Conservation (phyloP, 2,888 invertebrate species). For the Ypsolopha sequella region DNA sequence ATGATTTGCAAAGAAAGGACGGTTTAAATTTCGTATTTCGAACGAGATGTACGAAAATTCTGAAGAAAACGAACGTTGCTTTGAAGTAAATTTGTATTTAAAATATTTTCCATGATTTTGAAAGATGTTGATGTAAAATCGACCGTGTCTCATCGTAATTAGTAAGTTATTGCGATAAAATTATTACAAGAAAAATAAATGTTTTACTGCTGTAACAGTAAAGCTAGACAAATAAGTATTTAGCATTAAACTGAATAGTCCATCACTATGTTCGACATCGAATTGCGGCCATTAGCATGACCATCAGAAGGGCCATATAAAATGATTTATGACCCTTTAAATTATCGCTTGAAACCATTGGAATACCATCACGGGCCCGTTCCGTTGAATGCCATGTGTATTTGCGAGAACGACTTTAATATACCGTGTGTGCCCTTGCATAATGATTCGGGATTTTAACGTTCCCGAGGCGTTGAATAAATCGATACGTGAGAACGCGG, state of each 20-base stretch:
- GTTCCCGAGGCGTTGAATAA: background rate
- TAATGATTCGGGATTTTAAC: constrained; percentile 27
- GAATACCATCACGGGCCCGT: constrained; percentile 2
- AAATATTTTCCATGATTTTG: no score
- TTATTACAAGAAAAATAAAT: no score
- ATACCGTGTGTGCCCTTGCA: constrained; percentile 46
- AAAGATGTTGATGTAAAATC: no score
- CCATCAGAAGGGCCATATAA: background rate
- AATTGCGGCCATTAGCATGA: background rate
- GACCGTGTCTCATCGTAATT: no score
- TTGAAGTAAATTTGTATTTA: no score
- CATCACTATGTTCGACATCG: background rate
- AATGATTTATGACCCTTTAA: constrained; percentile 2
- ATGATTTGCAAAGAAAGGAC: constrained; percentile 1
- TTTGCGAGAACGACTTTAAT: constrained; percentile 24
- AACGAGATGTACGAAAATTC: no score
- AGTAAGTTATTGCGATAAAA: no score
- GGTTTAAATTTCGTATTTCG: background rate
- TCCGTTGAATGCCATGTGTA: background rate
- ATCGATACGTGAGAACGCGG: background rate
- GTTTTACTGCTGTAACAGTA: no score
- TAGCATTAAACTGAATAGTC: background rate
- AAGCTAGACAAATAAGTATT: no score
- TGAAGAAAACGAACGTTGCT: no score
- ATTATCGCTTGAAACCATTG: constrained; percentile 4